Percentiles rank a stretch among this genome's conserved stretches.
These are phyloP conservation scores for Lerema accius DNA, from an alignment of 1,140 invertebrate species.

Conservation along the genomic window DNA sequence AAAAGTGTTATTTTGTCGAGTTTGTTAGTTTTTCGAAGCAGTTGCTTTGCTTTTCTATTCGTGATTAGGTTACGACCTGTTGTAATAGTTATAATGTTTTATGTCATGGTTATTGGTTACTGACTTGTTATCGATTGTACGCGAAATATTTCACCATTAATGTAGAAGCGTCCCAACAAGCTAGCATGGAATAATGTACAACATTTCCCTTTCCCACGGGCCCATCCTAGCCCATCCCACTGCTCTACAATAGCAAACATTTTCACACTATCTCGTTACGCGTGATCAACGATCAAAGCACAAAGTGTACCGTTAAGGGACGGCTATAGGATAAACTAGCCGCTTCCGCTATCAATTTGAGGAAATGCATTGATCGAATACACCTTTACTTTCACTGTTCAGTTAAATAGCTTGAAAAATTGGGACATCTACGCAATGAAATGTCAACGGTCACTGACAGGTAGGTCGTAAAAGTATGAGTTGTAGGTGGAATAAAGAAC, in stretches of 20 bases:
- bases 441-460: no score
- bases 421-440: no score
- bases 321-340: constrained; percentile 39
- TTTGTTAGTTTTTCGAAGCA: no score
- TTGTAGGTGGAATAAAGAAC: no score
- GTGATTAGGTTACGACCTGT: no score
- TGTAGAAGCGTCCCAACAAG: not conserved
- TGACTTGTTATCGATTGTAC: constrained; percentile 4
- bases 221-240: constrained; percentile 67
- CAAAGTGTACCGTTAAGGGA: constrained; percentile 61
- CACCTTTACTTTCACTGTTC: constrained; percentile 42
- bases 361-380: constrained; percentile 38
- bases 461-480: no score
- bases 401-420: no score
- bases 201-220: constrained; percentile 65
- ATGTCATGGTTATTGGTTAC: no score
- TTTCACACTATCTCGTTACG: constrained; percentile 70
- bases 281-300: constrained; percentile 58
- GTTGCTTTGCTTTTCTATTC: no score
- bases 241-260: constrained; percentile 53
- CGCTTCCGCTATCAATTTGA: constrained; percentile 57
- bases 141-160: no score
- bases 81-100: no score
- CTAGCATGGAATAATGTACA: constrained; percentile 34
- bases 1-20: no score